Evolutionary conservation across 2,888 invertebrate genomes (phyloP).

Genomic region (Nymphalis polychloros): DNA sequence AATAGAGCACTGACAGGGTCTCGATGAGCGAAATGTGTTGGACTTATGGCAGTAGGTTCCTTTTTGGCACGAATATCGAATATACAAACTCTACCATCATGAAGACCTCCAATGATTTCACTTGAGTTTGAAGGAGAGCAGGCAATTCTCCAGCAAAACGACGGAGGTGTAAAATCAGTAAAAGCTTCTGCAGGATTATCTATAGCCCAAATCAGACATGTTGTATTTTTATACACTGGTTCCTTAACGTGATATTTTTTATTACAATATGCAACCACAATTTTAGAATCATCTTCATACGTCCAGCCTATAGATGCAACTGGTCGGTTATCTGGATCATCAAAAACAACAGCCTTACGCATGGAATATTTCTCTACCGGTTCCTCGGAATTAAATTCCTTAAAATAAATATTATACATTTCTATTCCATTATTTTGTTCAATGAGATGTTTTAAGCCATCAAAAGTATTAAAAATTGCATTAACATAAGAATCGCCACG

Average conservation of each 20-base stretch:
- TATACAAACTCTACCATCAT: constrained; percentile 59
- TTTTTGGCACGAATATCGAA: constrained; percentile 90
- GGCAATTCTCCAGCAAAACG: constrained; percentile 55
- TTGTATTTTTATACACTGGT: constrained; percentile 62
- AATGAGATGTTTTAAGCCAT: constrained; percentile 82
- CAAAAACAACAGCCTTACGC: constrained; percentile 83
- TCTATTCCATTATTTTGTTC: constrained; percentile 89
- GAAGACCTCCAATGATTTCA: constrained; percentile 54
- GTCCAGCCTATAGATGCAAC: constrained; percentile 85
- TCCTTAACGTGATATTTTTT: constrained; percentile 48
- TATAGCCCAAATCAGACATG: constrained; percentile 84
- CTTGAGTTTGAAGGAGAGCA: constrained; percentile 51
- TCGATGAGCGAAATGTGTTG: constrained; percentile 55
- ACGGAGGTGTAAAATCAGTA: constrained; percentile 48
- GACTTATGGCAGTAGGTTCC: constrained; percentile 86
- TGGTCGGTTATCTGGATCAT: constrained; percentile 72
- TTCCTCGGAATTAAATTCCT: constrained; percentile 69
- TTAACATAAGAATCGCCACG: constrained; percentile 87
- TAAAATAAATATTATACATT: constrained; percentile 88
- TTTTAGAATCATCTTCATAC: constrained; percentile 81
- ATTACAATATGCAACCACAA: constrained; percentile 83
- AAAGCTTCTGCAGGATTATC: constrained; percentile 58
- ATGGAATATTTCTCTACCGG: constrained; percentile 75
- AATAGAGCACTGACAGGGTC: constrained; percentile 80
- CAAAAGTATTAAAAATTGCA: constrained; percentile 78